phyloP scores from a whole-genome alignment of 1,140 invertebrate species.

The Drosophila funebris region DNA sequence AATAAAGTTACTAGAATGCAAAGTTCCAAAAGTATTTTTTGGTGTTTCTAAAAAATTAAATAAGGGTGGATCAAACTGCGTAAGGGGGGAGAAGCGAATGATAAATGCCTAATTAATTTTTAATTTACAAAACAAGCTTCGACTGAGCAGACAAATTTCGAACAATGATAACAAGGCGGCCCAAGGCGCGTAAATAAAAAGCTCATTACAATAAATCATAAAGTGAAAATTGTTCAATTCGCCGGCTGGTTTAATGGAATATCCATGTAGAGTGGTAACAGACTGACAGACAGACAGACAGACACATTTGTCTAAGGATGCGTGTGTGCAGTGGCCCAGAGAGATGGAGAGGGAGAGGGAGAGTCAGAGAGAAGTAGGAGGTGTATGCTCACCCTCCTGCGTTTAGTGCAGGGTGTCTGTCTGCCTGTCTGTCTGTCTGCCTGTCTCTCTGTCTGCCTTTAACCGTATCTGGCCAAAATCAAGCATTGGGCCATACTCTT shows the following conservation, averaged over 20 bases:
- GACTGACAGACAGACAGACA: conserved; percentile 32
- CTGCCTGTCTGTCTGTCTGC: neutral
- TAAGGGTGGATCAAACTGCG: neutral
- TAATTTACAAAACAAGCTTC: conserved; percentile 70
- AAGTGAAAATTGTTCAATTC: conserved; percentile 76
- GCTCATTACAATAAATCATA: conserved; percentile 81
- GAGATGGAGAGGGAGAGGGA: neutral
- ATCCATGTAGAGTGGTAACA: conserved; percentile 56
- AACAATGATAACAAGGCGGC: conserved; percentile 41
- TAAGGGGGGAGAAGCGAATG: conserved; percentile 28
- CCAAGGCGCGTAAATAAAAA: conserved; percentile 68
- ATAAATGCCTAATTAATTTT: conserved; percentile 83
- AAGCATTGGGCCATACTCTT: conserved; percentile 53
- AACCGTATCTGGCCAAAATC: conserved; percentile 59
- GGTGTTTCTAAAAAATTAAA: neutral
- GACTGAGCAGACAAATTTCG: conserved; percentile 33
- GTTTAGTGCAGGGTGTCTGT: too few species aligned
- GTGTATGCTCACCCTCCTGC: conserved; percentile 7
- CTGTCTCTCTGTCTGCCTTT: neutral
- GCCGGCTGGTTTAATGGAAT: conserved; percentile 66
- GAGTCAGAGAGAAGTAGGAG: neutral
- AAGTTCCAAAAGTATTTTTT: neutral
- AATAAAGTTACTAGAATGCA: too few species aligned
- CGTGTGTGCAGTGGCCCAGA: conserved; percentile 22
- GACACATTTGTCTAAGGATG: conserved; percentile 71